Percentiles rank a stretch among this genome's conserved stretches.
Evolutionary conservation across 2,797 vertebrate genomes (phyloP).

Genomic region (Malurus leucopterus): DNA sequence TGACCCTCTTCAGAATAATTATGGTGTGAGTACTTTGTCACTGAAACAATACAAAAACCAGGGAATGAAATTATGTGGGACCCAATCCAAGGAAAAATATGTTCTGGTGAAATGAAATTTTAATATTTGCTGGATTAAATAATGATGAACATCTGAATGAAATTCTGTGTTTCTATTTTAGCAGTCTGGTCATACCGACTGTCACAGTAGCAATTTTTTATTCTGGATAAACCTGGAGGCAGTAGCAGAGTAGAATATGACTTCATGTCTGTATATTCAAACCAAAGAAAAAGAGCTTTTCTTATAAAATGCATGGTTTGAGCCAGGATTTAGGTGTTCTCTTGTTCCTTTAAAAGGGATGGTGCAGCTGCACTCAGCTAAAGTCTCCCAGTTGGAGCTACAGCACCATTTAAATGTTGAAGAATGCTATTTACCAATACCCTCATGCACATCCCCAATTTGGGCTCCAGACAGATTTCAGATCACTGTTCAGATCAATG

Average conservation of each 20-base stretch:
- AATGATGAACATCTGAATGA: background rate
- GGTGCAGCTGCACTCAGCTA: fast-evolving
- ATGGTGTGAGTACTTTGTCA: background rate
- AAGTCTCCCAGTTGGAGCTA: background rate
- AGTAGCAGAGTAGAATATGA: background rate
- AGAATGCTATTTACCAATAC: background rate
- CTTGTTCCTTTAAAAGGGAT: background rate
- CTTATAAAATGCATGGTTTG: background rate
- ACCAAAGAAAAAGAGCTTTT: background rate
- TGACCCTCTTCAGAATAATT: background rate
- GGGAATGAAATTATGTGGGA: constrained; percentile 6
- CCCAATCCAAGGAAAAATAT: background rate
- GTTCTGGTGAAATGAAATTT: constrained; percentile 14
- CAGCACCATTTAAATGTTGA: background rate
- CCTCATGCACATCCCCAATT: background rate
- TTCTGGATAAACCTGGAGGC: constrained; percentile 20
- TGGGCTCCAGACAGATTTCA: background rate
- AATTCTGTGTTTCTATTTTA: constrained; percentile 19
- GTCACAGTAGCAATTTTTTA: background rate
- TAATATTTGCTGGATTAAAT: constrained; percentile 27
- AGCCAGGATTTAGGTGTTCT: background rate
- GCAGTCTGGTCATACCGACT: background rate
- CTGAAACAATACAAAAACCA: background rate
- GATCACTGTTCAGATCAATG: background rate
- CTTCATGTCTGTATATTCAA: background rate